Conservation (phyloP, 1,140 invertebrate genomes). For the Drosophila pandora region DNA sequence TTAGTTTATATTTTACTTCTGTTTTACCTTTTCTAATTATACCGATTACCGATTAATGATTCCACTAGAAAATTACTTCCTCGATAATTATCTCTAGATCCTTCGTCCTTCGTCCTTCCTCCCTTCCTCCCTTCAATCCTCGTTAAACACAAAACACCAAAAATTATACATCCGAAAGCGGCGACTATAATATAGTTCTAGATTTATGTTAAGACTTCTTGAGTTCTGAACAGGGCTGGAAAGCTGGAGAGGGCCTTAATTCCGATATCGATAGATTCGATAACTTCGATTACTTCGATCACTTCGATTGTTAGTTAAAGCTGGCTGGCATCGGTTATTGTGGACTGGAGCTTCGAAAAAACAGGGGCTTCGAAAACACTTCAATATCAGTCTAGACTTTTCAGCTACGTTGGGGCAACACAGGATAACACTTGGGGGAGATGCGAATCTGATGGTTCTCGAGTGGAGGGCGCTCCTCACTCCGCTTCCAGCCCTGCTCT, state of each 20-base stretch:
- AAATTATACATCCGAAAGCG: slow-evolving; percentile 46
- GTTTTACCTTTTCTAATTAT: slow-evolving; percentile 49
- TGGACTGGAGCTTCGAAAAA: slow-evolving; percentile 2
- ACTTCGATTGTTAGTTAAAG: not conserved
- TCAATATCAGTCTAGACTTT: slow-evolving; percentile 24
- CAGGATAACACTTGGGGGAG: not conserved
- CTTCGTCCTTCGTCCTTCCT: slow-evolving; percentile 7
- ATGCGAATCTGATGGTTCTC: too few relatives aligned
- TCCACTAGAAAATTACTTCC: slow-evolving; percentile 35
- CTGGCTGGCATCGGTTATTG: slow-evolving; percentile 11
- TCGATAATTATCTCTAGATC: slow-evolving; percentile 50
- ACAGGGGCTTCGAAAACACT: not conserved
- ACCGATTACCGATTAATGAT: slow-evolving; percentile 42
- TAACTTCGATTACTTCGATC: too few relatives aligned
- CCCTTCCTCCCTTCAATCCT: slow-evolving; percentile 9
- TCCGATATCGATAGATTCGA: not conserved
- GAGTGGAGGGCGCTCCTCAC: not conserved
- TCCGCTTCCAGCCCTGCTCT: not conserved
- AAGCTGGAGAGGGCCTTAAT: not conserved
- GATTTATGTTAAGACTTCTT: slow-evolving; percentile 25
- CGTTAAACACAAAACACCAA: slow-evolving; percentile 31
- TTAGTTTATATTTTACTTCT: slow-evolving; percentile 28
- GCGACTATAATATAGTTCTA: slow-evolving; percentile 48
- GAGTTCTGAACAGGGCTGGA: slow-evolving; percentile 1
- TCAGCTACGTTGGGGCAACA: not conserved